Conservation (phyloP, 2,113 vertebrate genomes). For the Prinia subflava region DNA sequence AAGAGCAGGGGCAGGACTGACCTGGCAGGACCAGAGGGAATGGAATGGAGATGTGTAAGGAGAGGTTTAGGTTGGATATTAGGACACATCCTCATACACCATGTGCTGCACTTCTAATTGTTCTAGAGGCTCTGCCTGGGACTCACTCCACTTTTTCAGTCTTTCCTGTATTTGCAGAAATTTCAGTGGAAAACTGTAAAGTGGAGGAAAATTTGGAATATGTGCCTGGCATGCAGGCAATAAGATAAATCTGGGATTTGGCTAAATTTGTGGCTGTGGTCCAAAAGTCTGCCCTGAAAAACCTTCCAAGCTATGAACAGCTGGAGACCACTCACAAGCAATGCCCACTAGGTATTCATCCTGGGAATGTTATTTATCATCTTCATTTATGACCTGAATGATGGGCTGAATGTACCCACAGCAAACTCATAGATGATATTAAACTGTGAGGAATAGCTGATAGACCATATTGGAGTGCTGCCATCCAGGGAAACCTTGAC, state of each 20-base stretch:
- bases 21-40: background rate
- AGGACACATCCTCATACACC: background rate
- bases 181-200: background rate
- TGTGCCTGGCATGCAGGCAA: background rate
- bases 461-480: background rate
- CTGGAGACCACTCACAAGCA: background rate
- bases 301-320: background rate
- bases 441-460: background rate
- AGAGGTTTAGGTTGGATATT: background rate
- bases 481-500: background rate
- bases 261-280: background rate
- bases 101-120: background rate
- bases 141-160: background rate
- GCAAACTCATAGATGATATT: background rate
- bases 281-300: background rate
- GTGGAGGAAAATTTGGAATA: background rate
- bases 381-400: background rate
- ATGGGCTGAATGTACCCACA: rapidly evolving
- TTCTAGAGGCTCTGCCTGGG: background rate
- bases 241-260: background rate
- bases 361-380: background rate
- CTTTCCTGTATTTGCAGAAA: background rate
- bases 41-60: background rate
- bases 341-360: background rate
- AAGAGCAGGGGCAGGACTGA: background rate